These are phyloP conservation scores for Paracanthobrama guichenoti DNA, from an alignment of 2,113 vertebrate species.

Conservation along the genomic window DNA sequence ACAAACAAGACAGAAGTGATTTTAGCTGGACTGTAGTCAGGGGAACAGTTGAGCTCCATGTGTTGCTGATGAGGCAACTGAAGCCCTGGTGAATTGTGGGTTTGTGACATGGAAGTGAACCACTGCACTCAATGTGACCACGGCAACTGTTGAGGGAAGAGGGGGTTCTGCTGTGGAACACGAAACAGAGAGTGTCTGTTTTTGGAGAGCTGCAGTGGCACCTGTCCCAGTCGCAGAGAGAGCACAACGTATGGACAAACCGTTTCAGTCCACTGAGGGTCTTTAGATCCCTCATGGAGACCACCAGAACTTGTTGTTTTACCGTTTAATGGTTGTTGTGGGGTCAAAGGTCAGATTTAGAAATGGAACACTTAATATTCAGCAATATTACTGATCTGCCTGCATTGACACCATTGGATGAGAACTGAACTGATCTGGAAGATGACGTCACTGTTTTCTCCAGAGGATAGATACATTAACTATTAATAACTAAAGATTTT, in stretches of 20 bases:
- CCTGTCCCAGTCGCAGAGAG: constrained; percentile 68
- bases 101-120: constrained; percentile 57
- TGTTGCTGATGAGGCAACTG: constrained; percentile 40
- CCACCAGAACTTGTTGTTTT: constrained; percentile 27
- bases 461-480: too few relatives aligned
- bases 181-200: constrained; percentile 52
- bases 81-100: constrained; percentile 16
- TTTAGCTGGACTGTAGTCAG: neutral
- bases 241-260: constrained; percentile 66
- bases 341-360: constrained; percentile 15
- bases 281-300: constrained; percentile 53
- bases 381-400: too few relatives aligned
- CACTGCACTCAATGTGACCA: constrained; percentile 53
- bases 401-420: too few relatives aligned
- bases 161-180: constrained; percentile 61
- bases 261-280: constrained; percentile 53
- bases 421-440: too few relatives aligned
- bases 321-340: neutral
- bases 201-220: constrained; percentile 56
- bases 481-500: too few relatives aligned
- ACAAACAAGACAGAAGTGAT: neutral
- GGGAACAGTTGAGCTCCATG: constrained; percentile 22
- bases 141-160: constrained; percentile 69
- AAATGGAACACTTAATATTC: too few relatives aligned
- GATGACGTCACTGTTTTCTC: too few relatives aligned